Evolutionary conservation across 2,888 invertebrate genomes (phyloP), one percentile per base, ranked within the genome.

Genomic region (Frankliniella intonsa): DNA sequence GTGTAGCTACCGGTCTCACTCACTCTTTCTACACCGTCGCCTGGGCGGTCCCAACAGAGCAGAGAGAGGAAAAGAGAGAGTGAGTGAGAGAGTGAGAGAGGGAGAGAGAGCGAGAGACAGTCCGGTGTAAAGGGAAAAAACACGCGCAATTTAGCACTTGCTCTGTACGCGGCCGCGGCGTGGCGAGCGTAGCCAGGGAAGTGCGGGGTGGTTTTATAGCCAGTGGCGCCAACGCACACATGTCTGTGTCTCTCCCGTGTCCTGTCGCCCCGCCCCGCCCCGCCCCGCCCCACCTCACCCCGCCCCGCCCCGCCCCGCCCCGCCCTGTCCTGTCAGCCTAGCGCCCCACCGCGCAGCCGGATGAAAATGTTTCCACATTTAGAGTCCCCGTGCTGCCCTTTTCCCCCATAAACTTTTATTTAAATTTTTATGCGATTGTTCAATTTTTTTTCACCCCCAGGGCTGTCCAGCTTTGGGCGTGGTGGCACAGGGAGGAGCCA

Each of bases 221-320:
- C 69, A 76, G 25, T 76, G 69, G 69, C 69, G 69, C 69, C 69
- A 12, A 25, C 69, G 25, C 69, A 25, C 69, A 76, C 69, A 76
- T 25, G 69, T 76, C 22, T 3, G 22, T 25, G 69, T 76, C 69
- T 12, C 69, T 25, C 25, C 25, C 69, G 25, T 62, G 62, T 62
- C 62, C 62, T 62, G 19, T 62, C 38, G 5, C 38, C 38, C 62
- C 62, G 17, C n/a, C 19, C 14, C 62, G 62, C 14, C 62, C 62
- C 3, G 62, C 55, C 55, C 38, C 38, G 38, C 38, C 38, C 38
- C 38, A 5, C 38, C n/a, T n/a, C n/a, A n/a, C n/a, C n/a, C n/a
- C 38, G 5, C 38, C 38, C 62, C 62, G 17, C n/a, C 19, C 14
- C 62, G 62, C 14, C 62, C 62, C 3, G 62, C 55, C 55, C 38